phyloP scores from a whole-genome alignment of 2,113 vertebrate genomes.

The Pollimyrus isidori region DNA sequence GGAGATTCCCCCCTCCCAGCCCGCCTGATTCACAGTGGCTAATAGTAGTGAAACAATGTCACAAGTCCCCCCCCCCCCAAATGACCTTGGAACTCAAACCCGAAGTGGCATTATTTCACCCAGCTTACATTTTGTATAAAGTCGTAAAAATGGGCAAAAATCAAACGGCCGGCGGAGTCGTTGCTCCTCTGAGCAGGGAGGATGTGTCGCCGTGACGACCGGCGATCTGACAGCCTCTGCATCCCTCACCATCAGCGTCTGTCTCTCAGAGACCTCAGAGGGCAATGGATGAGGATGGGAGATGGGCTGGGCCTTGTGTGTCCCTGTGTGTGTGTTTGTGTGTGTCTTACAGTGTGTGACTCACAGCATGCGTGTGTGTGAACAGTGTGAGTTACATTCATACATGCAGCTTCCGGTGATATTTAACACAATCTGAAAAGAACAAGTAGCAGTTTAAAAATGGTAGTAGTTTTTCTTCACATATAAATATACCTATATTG shows the following conservation, averaged over 20 bases:
- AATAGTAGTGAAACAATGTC: neutral
- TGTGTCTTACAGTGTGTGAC: neutral
- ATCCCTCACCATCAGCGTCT: neutral
- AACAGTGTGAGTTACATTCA: neutral
- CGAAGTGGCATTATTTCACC: neutral
- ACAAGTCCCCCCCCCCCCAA: neutral
- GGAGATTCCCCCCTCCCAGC: neutral
- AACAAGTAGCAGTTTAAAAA: neutral
- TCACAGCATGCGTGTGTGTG: neutral
- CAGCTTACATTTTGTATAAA: neutral
- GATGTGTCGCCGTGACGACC: neutral
- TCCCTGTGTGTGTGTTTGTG: neutral
- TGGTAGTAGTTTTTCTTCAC: neutral
- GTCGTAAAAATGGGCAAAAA: neutral
- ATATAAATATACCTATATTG: neutral
- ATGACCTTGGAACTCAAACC: constrained; percentile 10
- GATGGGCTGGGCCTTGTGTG: neutral
- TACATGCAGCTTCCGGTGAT: neutral
- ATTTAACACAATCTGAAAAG: neutral
- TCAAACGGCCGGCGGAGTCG: neutral
- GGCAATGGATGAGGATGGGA: neutral
- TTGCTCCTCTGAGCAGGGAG: neutral
- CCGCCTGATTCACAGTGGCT: neutral
- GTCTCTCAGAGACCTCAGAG: neutral
- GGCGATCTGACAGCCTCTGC: neutral